Evolutionary conservation across 35 echinoderm and acorn worm genomes (phyloP), one percentile per base, ranked within the genome.

Genomic region (Heliocidaris tuberculata): DNA sequence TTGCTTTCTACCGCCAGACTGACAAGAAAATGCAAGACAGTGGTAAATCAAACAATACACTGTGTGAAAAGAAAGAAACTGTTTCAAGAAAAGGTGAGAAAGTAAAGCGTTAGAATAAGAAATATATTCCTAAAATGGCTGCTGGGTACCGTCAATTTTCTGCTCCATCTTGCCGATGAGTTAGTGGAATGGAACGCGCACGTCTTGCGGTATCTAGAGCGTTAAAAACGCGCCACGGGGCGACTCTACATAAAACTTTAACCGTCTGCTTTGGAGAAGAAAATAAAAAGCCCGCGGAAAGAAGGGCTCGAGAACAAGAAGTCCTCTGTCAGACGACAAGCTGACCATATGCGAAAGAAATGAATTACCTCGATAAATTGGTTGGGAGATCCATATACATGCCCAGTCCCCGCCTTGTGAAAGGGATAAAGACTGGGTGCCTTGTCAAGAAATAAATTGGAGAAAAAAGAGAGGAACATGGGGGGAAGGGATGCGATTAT

Each of bases 341-440:
- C 65, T 78, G 19, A n/a, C 65, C 65, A 78, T 19, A 78, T 78
- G 65, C 65, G 27, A 78, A 78, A 27, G 65, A 78, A 78, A 78
- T 78, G 65, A 78, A 78, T 78, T 78, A 78, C 65, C 65, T 78
- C 65, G 65, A 78, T 78, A 78, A 78, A 78, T 78, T 78, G 65
- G 65, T 78, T 29, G 65, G 65, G 65, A 78, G 65, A 78, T n/a
- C 65, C 65, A 78, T 78, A 78, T 78, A 78, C 65, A 78, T 27
- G 21, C 65, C 65, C 65, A 78, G 65, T 78, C 65, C 65, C 21
- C 65, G 65, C 65, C 65, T 78, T 78, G 65, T 78, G 21, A 78
- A 78, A 78, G 27, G 65, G 27, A 78, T 78, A 78, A 78, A 78
- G 65, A 78, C 27, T 78, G 65, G 27, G 65, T 78, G 65, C 27